These are phyloP conservation scores for Propithecus deckenii DNA, from an alignment of 2,797 vertebrate species.

Conservation along the genomic window DNA sequence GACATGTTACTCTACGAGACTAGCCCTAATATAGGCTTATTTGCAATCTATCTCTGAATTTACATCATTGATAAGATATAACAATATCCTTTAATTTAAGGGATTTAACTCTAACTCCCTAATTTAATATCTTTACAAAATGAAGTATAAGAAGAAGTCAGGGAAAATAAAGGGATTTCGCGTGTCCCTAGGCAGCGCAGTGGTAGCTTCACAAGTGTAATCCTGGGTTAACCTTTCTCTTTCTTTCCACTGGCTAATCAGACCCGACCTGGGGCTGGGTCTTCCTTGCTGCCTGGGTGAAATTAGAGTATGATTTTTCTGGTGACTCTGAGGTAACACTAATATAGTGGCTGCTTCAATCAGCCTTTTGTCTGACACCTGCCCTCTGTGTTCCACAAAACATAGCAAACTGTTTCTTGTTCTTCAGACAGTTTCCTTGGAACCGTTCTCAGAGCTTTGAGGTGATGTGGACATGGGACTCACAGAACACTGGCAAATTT, in stretches of 20 bases:
- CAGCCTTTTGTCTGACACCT: not conserved
- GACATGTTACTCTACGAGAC: not conserved
- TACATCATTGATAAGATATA: not conserved
- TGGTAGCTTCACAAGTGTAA: too few relatives aligned
- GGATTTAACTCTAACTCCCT: not conserved
- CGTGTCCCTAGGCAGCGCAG: not conserved
- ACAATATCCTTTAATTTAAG: not conserved
- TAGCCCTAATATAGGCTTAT: not conserved
- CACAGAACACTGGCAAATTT: not conserved
- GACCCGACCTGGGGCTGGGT: not conserved
- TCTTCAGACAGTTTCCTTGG: not conserved
- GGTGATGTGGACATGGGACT: not conserved
- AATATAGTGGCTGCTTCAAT: not conserved
- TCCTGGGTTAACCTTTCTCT: not conserved
- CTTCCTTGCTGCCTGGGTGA: not conserved
- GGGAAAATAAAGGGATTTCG: fast-evolving
- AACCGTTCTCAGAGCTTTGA: not conserved
- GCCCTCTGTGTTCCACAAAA: not conserved
- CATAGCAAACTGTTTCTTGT: not conserved
- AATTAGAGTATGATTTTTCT: not conserved
- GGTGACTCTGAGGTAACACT: not conserved
- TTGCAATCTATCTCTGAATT: not conserved
- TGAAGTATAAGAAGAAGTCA: not conserved
- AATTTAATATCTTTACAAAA: too few relatives aligned
- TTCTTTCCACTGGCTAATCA: not conserved